Evolutionary conservation across 2,888 invertebrate genomes (phyloP), one percentile per base, ranked within the genome.

Genomic region (Nomada flava): DNA sequence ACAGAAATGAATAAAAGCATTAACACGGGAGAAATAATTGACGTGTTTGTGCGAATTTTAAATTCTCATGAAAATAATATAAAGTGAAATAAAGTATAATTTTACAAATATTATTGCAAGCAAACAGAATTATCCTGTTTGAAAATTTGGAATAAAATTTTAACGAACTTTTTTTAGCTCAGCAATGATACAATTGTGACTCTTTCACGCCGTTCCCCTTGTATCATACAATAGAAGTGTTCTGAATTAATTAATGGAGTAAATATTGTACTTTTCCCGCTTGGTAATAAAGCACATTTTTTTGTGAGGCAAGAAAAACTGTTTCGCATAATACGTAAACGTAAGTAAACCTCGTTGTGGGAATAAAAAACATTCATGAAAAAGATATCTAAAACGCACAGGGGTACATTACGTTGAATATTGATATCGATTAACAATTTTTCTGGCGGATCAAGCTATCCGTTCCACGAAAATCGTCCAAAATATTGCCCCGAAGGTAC

Each of bases 401-500:
- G 2, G n/a, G 15, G 2, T 7, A n/a, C 18, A 18, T 29, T 47
- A 20, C 55, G 15, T 9, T n/a, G 42, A 74, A 52, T 52, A 74
- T 60, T 47, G 50, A 50, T 52, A 50, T 42, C 29, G 59, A 57
- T 59, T 42, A 69, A 53, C 29, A 55, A 62, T 76, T 62, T 62
- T 62, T 74, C 59, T 62, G 5, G 2, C 0, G 44, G n/a, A 67
- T 67, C 53, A n/a, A 55, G 23, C n/a, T 42, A 53, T 53, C 53
- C 20, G 11, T 62, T 75, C 13, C 63, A 57, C 9, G 68, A 26
- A 76, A 63, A 20, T 63, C 68, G 63, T 29, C 20, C 47, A 20
- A 64, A 70, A 70, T 76, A 63, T 76, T 71, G 60, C 60, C 44
- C 13, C 36, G 23, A n/a, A 42, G 57, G 69, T 60, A 20, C 65